These are phyloP conservation scores for Choristoneura fumiferana DNA, from an alignment of 1,140 invertebrate species.

Conservation along the genomic window DNA sequence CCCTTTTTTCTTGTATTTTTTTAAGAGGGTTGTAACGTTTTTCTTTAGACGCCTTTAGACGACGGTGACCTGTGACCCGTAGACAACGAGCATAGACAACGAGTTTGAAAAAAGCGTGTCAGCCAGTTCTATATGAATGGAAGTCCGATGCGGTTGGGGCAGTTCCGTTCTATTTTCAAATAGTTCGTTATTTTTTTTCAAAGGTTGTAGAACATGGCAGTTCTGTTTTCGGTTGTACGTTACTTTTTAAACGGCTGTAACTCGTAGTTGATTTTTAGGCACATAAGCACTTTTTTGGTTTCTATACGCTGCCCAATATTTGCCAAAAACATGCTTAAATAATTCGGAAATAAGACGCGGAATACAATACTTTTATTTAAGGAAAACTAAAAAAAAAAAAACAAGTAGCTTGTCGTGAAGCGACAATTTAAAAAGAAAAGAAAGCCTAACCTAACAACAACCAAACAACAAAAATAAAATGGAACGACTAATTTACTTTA, in stretches of 20 bases:
- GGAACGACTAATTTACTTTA: slow-evolving; percentile 6
- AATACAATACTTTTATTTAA: too few relatives aligned
- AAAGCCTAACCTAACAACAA: too few relatives aligned
- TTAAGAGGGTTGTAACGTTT: slow-evolving; percentile 53
- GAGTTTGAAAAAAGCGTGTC: slow-evolving; percentile 68
- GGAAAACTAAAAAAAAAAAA: slow-evolving; percentile 1
- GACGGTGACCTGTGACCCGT: slow-evolving; percentile 62
- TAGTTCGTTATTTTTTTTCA: slow-evolving; percentile 12
- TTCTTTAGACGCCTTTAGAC: slow-evolving; percentile 59
- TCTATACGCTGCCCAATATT: too few relatives aligned
- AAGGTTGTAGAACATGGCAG: background rate
- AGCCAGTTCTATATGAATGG: slow-evolving; percentile 50
- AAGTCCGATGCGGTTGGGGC: slow-evolving; percentile 35
- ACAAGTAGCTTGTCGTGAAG: too few relatives aligned
- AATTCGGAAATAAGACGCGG: too few relatives aligned
- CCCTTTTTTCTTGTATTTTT: slow-evolving; percentile 65
- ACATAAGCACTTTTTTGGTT: too few relatives aligned
- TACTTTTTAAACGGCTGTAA: background rate
- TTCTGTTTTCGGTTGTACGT: background rate
- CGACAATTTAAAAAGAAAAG: too few relatives aligned
- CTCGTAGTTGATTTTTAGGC: too few relatives aligned
- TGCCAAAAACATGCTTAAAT: too few relatives aligned
- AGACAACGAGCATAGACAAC: slow-evolving; percentile 51
- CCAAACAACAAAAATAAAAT: too few relatives aligned
- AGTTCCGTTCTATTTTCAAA: slow-evolving; percentile 28